Conservation (phyloP, 2,113 vertebrate species). For the Xiphias gladius region DNA sequence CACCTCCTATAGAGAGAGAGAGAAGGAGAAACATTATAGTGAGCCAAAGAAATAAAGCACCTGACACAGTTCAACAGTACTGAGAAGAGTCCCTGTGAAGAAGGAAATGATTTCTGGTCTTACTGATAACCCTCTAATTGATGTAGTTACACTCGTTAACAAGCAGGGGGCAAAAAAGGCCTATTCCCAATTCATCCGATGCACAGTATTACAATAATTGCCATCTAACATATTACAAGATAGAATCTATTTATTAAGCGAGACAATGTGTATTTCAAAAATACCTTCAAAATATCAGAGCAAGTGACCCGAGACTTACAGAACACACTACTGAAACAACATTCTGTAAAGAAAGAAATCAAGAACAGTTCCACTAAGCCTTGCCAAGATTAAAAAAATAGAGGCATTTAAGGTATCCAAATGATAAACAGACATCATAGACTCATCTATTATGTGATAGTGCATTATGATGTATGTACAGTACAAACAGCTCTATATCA, state of each 20-base stretch:
- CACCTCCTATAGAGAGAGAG: conserved; percentile 83
- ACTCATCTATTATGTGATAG: conserved; percentile 28
- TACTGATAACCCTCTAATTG: not conserved
- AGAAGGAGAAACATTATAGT: not conserved
- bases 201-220: not conserved
- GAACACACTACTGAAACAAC: conserved; percentile 18
- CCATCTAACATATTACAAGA: conserved; percentile 23
- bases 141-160: conserved; percentile 18
- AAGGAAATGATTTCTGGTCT: not conserved
- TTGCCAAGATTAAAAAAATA: conserved; percentile 55
- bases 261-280: not conserved
- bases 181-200: not conserved
- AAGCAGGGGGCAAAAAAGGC: conserved; percentile 49
- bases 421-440: conserved; percentile 58
- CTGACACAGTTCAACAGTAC: not conserved
- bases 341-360: conserved; percentile 21
- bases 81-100: not conserved
- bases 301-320: conserved; percentile 6
- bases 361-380: not conserved
- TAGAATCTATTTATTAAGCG: not conserved
- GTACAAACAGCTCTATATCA: conserved; percentile 56
- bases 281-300: not conserved
- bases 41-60: not conserved
- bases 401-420: conserved; percentile 63
- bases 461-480: conserved; percentile 49